Conservation (phyloP, 1,140 invertebrate genomes). For the Lysiphlebus fabarum region DNA sequence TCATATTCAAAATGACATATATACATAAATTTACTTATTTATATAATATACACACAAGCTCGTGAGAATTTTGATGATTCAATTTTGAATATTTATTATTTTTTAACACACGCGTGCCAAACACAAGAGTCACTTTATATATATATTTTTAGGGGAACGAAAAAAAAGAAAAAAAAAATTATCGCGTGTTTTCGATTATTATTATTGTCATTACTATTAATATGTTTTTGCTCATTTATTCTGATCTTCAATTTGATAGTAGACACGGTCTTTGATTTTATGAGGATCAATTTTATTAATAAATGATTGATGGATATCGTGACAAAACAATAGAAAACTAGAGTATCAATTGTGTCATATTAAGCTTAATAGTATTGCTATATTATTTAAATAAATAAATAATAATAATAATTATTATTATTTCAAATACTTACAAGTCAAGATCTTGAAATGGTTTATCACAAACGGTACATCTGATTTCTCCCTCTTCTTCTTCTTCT, state of each 20-base stretch:
- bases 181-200: too few species aligned
- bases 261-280: constrained; percentile 29
- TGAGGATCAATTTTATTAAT: constrained; percentile 39
- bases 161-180: too few species aligned
- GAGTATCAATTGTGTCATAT: too few species aligned
- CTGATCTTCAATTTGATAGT: constrained; percentile 39
- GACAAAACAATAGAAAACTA: too few species aligned
- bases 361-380: too few species aligned
- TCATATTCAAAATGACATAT: too few species aligned
- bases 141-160: background rate
- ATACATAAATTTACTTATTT: background rate
- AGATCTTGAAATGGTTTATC: constrained; percentile 69
- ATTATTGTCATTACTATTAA: too few species aligned
- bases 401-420: constrained; percentile 1
- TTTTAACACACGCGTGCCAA: too few species aligned
- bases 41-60: background rate
- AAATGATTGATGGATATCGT: constrained; percentile 30
- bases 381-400: too few species aligned
- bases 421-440: constrained; percentile 63
- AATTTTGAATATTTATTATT: too few species aligned
- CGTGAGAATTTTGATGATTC: background rate
- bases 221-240: constrained; percentile 15
- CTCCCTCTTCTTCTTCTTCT: constrained; percentile 62
- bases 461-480: constrained; percentile 66
- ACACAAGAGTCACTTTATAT: too few species aligned